A percentile compares a stretch with the other conserved stretches of the same genome.
Conservation (phyloP, 2,797 vertebrate genomes). For the Pterois miles region DNA sequence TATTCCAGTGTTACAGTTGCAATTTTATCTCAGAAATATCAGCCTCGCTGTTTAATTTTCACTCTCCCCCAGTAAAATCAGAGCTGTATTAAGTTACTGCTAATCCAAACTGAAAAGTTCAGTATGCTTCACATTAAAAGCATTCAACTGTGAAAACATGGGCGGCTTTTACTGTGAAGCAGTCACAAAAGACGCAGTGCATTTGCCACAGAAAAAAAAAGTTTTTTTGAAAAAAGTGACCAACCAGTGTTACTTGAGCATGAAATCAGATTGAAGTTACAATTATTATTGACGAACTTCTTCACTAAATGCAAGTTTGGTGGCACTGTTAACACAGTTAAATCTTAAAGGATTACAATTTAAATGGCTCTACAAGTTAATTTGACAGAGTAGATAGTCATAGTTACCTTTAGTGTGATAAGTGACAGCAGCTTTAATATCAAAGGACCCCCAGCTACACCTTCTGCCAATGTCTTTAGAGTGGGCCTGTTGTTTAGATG, state of each 20-base stretch:
- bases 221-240: no score
- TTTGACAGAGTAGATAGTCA: neutral
- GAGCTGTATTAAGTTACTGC: neutral
- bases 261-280: neutral
- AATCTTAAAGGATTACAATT: conserved; percentile 14
- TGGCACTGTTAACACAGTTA: neutral
- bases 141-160: neutral
- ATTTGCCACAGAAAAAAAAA: neutral
- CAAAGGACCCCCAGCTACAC: conserved; percentile 92
- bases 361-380: neutral
- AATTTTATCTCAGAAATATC: neutral
- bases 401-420: conserved; percentile 98
- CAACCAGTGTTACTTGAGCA: neutral
- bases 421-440: conserved; percentile 95
- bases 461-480: conserved; percentile 91
- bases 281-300: neutral
- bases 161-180: neutral
- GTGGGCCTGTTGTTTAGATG: conserved; percentile 90
- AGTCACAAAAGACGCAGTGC: neutral
- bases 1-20: neutral
- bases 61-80: neutral
- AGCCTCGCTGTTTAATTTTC: neutral
- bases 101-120: neutral
- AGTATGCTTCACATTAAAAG: neutral
- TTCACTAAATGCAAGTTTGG: neutral